phyloP scores from a whole-genome alignment of 2,113 vertebrate species.

The Centropus bengalensis region DNA sequence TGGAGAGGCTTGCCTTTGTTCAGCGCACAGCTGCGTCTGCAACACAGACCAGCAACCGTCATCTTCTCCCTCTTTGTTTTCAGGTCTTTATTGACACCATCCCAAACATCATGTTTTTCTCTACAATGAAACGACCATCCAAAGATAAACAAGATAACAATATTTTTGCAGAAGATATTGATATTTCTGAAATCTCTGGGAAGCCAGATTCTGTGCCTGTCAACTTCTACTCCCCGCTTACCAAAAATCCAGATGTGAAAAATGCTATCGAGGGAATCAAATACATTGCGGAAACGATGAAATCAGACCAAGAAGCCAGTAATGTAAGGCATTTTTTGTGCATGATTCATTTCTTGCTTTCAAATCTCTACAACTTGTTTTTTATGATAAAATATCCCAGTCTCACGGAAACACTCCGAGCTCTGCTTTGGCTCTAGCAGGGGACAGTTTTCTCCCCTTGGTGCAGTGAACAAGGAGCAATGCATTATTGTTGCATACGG shows the following conservation, averaged over 20 bases:
- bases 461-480: neutral
- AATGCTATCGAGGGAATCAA: conserved; percentile 96
- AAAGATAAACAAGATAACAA: conserved; percentile 87
- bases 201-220: conserved; percentile 85
- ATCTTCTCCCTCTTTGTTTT: neutral
- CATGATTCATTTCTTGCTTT: conserved; percentile 3
- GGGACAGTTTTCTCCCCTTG: neutral
- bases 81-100: conserved; percentile 97
- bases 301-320: conserved; percentile 93
- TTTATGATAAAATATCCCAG: neutral
- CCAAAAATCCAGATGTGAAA: conserved; percentile 94
- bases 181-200: conserved; percentile 97
- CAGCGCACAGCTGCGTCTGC: neutral
- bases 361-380: neutral
- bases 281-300: conserved; percentile 98
- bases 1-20: neutral
- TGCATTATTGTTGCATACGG: neutral
- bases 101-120: conserved; percentile 98
- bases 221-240: conserved; percentile 89
- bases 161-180: conserved; percentile 88
- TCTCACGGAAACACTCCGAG: neutral
- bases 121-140: conserved; percentile 95
- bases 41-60: neutral
- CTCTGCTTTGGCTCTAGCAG: neutral
- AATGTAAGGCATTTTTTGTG: conserved; percentile 81